A percentile compares a stretch with the other conserved stretches of the same genome.
These are phyloP conservation scores for Drosophila fungiperda DNA, from an alignment of 2,888 invertebrate species.

Conservation along the genomic window DNA sequence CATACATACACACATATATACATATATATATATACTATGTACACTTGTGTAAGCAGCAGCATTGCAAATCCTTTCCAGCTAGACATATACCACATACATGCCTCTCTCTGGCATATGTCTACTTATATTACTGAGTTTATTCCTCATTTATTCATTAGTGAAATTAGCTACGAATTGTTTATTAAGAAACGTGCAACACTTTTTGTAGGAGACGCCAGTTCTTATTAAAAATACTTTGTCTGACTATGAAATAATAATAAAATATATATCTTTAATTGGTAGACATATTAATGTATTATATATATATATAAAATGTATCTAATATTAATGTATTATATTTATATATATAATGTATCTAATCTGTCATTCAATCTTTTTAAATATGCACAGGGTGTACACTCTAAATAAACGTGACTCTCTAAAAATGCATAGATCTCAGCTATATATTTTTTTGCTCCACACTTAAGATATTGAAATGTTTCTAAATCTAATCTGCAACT, in stretches of 20 bases:
- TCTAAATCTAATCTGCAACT: slow-evolving; percentile 7
- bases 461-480: not conserved
- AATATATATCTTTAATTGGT: too few relatives aligned
- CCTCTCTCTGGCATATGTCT: slow-evolving; percentile 8
- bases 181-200: not conserved
- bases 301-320: too few relatives aligned
- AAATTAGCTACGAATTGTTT: slow-evolving; percentile 31
- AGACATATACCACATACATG: slow-evolving; percentile 2
- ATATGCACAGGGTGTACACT: not conserved
- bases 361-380: not conserved
- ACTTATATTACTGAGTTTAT: slow-evolving; percentile 12
- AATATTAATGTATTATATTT: too few relatives aligned
- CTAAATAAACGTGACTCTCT: not conserved
- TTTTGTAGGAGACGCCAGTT: not conserved
- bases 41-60: slow-evolving; percentile 10
- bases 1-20: slow-evolving; percentile 5
- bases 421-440: not conserved
- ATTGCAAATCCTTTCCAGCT: not conserved
- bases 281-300: not conserved
- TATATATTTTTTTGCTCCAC: too few relatives aligned
- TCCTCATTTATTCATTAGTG: slow-evolving; percentile 56
- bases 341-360: not conserved
- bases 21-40: slow-evolving; percentile 8
- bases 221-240: not conserved
- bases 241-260: too few relatives aligned